Base-by-base conservation (phyloP, 1,140 invertebrate species). In the Vanessa atalanta region DNA sequence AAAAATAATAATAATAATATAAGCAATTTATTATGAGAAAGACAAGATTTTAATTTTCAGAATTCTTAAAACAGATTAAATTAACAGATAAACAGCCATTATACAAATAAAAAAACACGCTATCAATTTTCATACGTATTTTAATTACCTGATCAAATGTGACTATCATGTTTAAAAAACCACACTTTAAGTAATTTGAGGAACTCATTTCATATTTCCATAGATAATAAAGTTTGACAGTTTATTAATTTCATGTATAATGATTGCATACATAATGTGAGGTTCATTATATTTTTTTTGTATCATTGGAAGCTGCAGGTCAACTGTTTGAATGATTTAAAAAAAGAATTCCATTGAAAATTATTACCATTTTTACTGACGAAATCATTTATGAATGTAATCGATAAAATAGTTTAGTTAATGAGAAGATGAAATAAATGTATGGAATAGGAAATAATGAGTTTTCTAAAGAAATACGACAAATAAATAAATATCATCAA, bases 161-260 rank as follows among this genome's bases (percentile, higher is more conserved):
- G 48, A 65, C n/a, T 15, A 72, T 69, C 51, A n/a, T 61, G 57
- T 20, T 63, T 31, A 47, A 53, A 31, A 63, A 75, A 78, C 66
- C 70, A 72, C 65, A 75, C 53, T 16, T 65, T 55, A 20, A 51
- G 65, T 72, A 72, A 78, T 65, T 51, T 47, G 61, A 75, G 60
- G 13, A 68, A 69, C 43, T 4, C 37, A 60, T 65, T 48, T 48
- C 13, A 65, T 51, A 48, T 47, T 47, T 53, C 57, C 5, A 70
- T 68, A 66, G 66, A 69, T 72, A 78, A 78, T 78, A 71, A 63
- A 53, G 66, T 69, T 72, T 78, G 77, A 75, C 70, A 74, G 57
- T 70, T 78, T 75, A 72, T 75, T 75, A 75, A 75, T 65, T 70
- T 70, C 51, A 72, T 60, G 69, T 74, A 68, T 65, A 70, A 51